phyloP scores from a whole-genome alignment of 2,888 invertebrate genomes.

The Nemoura dubitans region DNA sequence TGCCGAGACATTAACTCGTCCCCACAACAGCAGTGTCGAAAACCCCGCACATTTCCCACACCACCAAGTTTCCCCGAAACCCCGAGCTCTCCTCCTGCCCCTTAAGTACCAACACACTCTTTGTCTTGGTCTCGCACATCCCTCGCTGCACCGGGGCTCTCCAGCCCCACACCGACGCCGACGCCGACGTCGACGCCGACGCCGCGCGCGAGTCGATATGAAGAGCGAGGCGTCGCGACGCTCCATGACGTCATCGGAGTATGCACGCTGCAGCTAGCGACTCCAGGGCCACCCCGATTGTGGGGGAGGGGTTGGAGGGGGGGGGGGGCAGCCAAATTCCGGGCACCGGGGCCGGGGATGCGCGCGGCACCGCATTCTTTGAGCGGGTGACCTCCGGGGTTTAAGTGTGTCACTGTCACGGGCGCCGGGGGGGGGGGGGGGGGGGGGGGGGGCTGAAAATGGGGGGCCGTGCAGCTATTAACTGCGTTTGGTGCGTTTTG shows the following conservation, averaged over 20 bases:
- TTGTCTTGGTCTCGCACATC: background rate
- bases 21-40: background rate
- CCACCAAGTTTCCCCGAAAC: background rate
- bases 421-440: background rate
- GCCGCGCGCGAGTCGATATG: constrained; percentile 3
- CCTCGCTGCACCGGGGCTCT: constrained; percentile 39
- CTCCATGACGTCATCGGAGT: background rate
- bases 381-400: background rate
- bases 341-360: background rate
- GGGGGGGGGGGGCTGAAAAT: too few relatives aligned
- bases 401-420: background rate
- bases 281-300: background rate
- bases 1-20: too few relatives aligned
- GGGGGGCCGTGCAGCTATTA: too few relatives aligned
- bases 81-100: too few relatives aligned
- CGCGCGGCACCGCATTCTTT: background rate
- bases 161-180: constrained; percentile 23
- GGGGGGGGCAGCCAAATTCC: background rate
- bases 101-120: background rate
- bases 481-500: too few relatives aligned
- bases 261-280: background rate
- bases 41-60: background rate
- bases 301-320: background rate
- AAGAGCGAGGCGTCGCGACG: constrained; percentile 17
- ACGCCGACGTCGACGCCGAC: constrained; percentile 33